Conservation (phyloP, 2,113 vertebrate genomes). For the Vireo altiloquus region DNA sequence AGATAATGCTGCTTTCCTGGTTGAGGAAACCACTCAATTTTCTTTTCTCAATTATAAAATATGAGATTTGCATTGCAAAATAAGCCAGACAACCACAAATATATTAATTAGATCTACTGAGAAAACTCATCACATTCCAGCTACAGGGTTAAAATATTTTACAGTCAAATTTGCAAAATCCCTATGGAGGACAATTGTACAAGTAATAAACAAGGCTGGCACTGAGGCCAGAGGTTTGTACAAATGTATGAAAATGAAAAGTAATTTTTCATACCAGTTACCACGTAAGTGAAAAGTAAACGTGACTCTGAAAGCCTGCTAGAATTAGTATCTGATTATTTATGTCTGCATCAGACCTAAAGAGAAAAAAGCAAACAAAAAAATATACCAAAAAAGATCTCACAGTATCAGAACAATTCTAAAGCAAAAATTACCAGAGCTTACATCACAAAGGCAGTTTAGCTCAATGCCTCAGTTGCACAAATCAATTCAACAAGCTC, state of each 20-base stretch:
- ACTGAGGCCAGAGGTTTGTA: neutral
- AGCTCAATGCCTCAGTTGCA: neutral
- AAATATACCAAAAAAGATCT: neutral
- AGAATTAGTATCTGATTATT: neutral
- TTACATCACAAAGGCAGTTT: neutral
- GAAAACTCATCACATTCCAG: neutral
- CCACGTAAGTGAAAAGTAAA: neutral
- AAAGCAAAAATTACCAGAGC: neutral
- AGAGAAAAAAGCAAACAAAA: accelerated
- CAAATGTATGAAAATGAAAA: neutral
- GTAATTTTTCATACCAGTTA: neutral
- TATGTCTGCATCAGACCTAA: neutral
- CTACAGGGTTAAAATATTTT: neutral
- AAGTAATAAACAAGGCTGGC: neutral
- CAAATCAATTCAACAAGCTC: neutral
- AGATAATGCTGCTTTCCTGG: neutral
- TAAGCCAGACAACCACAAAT: neutral
- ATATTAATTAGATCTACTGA: neutral
- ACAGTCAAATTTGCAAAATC: neutral
- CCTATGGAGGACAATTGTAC: neutral
- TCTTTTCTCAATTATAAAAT: neutral
- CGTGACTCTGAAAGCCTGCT: neutral
- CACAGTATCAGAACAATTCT: neutral
- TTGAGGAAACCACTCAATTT: neutral
- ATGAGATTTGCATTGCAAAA: neutral